Evolutionary conservation across 2,797 vertebrate genomes (phyloP).

Genomic region (Knipowitschia caucasica): DNA sequence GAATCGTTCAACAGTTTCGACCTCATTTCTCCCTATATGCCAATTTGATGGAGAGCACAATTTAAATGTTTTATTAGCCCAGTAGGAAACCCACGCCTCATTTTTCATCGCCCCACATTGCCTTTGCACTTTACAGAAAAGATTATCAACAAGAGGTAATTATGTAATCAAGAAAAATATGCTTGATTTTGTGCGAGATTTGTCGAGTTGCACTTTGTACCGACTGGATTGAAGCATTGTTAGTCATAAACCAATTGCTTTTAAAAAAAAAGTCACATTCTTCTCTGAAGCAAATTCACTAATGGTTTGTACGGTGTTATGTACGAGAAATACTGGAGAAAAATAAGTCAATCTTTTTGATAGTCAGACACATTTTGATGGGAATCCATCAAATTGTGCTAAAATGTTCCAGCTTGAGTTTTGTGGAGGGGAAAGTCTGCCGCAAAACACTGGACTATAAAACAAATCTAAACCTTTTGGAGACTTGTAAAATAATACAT

Average conservation of each 20-base stretch:
- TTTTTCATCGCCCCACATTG: neutral
- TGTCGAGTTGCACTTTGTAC: neutral
- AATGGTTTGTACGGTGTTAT: too few species aligned
- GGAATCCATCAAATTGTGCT: neutral
- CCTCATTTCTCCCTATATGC: slow-evolving; percentile 15
- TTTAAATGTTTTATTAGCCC: neutral
- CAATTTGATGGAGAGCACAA: neutral
- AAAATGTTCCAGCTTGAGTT: too few species aligned
- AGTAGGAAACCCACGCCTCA: neutral
- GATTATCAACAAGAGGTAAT: neutral
- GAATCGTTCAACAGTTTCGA: slow-evolving; percentile 6
- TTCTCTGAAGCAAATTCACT: too few species aligned
- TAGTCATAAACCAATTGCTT: neutral
- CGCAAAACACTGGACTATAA: neutral
- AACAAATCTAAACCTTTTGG: too few species aligned
- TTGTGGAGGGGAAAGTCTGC: too few species aligned
- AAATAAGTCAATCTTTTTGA: too few species aligned
- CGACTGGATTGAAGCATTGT: neutral
- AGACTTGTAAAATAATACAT: too few species aligned
- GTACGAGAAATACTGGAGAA: neutral
- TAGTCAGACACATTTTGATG: too few species aligned
- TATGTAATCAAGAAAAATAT: neutral
- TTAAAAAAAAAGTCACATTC: neutral
- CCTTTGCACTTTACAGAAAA: neutral
- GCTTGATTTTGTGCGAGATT: too few species aligned